phyloP scores from a whole-genome alignment of 2,797 vertebrate genomes.

The Octomys mimax region DNA sequence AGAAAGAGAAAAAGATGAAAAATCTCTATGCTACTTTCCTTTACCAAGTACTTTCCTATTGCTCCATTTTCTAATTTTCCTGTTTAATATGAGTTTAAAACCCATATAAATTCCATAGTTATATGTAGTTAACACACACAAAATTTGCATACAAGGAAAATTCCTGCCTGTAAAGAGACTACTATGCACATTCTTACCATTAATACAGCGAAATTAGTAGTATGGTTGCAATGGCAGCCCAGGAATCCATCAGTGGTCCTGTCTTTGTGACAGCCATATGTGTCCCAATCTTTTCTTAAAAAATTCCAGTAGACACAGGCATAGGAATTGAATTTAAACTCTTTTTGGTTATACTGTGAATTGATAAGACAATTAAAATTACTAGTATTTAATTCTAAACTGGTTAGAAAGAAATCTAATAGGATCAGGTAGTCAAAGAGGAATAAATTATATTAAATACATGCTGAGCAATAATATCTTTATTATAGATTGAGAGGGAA shows the following conservation, averaged over 20 bases:
- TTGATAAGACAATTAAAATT: conserved; percentile 66
- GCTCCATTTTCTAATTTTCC: background rate
- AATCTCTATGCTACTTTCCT: background rate
- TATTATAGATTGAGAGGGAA: background rate
- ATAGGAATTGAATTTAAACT: conserved; percentile 82
- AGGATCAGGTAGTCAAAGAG: background rate
- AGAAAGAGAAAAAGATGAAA: background rate
- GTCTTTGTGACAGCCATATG: conserved; percentile 84
- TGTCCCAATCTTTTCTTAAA: conserved; percentile 86
- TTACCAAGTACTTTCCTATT: background rate
- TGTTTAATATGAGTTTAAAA: background rate
- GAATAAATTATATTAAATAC: background rate
- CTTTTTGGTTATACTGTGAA: background rate
- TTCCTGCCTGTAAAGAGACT: background rate
- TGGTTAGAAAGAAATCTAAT: conserved; percentile 21
- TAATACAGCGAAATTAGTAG: conserved; percentile 90
- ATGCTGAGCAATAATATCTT: background rate
- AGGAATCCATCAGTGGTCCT: background rate
- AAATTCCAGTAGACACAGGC: conserved; percentile 91
- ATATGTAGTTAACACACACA: background rate
- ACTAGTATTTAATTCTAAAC: conserved; percentile 10
- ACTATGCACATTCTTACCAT: conserved; percentile 84
- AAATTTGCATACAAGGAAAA: background rate
- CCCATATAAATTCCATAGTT: background rate
- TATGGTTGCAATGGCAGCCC: conserved; percentile 89